Conservation (phyloP, 2,888 invertebrate species). For the Acanthosepion esculentum region DNA sequence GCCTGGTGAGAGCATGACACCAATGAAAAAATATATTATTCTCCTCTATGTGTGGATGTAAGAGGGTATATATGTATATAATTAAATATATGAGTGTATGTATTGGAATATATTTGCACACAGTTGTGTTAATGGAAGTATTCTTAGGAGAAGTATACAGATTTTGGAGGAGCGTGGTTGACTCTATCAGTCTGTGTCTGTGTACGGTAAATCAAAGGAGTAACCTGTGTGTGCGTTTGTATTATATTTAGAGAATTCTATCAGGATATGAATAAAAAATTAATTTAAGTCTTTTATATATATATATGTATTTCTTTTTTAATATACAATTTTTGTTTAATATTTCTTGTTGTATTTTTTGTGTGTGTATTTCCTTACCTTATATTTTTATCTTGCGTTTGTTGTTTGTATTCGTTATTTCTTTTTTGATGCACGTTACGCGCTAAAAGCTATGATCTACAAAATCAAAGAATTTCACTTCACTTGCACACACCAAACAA, state of each 20-base stretch:
- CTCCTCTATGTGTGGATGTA: neutral
- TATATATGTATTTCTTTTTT: neutral
- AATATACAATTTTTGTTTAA: neutral
- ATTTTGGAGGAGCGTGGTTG: neutral
- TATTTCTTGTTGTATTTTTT: neutral
- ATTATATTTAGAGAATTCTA: neutral
- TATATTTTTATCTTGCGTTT: neutral
- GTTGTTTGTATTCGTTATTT: neutral
- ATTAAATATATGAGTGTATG: neutral
- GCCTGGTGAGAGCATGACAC: constrained; percentile 44
- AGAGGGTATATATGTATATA: neutral
- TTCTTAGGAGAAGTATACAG: neutral
- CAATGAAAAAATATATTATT: constrained; percentile 14
- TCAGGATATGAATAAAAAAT: neutral
- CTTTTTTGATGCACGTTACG: neutral
- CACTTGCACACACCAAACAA: neutral
- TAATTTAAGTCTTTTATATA: neutral
- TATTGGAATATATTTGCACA: neutral
- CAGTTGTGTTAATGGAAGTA: neutral
- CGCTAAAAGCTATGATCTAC: neutral
- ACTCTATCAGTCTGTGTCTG: neutral
- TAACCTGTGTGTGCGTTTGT: neutral
- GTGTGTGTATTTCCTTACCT: neutral
- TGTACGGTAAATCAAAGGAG: neutral
- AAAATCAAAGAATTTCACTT: neutral